Base-by-base conservation (phyloP, 2,113 vertebrate genomes). In the Probosciger aterrimus region DNA sequence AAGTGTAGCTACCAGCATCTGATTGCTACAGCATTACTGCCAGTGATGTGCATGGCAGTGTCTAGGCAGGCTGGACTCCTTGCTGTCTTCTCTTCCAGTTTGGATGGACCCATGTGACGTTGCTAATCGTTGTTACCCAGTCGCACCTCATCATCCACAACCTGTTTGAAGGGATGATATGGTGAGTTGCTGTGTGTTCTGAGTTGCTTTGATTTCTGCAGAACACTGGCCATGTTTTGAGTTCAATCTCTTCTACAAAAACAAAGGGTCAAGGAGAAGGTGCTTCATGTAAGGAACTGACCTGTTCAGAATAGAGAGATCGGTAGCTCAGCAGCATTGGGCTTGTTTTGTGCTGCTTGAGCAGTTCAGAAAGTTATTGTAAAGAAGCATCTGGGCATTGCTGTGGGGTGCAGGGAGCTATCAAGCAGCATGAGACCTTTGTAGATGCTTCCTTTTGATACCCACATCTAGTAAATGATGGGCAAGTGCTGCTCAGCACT, bases 81-180 rank as follows among this genome's bases (percentile, higher is more conserved):
- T 70, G 57, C 46, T 90, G 43, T 93, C 86, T 86, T 96, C 95
- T 94, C 93, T 78, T 93, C 63, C 97, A 99, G 99, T 99, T 99
- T 31, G 99, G 99, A 71, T 99, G 99, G 99, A 99, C 99, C 44
- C 99, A 99, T 19, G 99, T 99, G 92, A 99, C 99, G 1, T 95
- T 99, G 95, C 98, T 99, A 80, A 99, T 99, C 14, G 98, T 99
- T 17, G 99, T 99, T 10, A 99, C 99, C 49, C 99, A 99, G 98
- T 99, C 99, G 22, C 99, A 99, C 96, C 99, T 99, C 46, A 99
- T 99, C 97, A 99, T 99, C 92, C 99, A 99, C 98, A 99, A 99
- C 97, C 98, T 99, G 49, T 99, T 99, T 97, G 99, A 99, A 84
- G 99, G 99, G 39, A 99, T 99, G 99, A 99, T 99, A 97, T 99